Conservation (phyloP, 1,140 invertebrate species). For the Capitella teleta region DNA sequence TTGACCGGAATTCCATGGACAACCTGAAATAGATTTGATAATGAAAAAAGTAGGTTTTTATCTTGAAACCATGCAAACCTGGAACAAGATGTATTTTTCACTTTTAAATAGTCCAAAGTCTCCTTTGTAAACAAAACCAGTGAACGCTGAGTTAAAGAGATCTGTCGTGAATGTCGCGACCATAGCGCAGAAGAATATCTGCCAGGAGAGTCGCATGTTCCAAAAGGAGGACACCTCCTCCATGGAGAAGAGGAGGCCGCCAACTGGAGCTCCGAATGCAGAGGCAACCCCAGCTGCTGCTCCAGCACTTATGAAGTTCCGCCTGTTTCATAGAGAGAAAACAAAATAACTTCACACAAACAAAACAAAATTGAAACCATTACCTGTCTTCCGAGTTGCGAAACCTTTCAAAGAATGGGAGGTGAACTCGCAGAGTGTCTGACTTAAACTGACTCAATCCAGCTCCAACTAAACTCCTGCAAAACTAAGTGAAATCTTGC, state of each 20-base stretch:
- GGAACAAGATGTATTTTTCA: conserved; percentile 35
- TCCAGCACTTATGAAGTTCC: conserved; percentile 95
- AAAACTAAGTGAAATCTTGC: conserved; percentile 4
- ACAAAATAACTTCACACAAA: background rate
- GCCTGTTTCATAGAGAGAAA: conserved; percentile 51
- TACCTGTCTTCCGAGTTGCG: conserved; percentile 40
- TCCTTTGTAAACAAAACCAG: conserved; percentile 35
- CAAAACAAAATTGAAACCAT: background rate
- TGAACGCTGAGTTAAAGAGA: conserved; percentile 41
- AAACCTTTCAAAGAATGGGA: conserved; percentile 39
- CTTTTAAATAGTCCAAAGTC: conserved; percentile 41
- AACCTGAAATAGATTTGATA: too few relatives aligned
- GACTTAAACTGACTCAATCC: conserved; percentile 40
- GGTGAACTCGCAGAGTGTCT: conserved; percentile 30
- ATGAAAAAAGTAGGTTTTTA: too few relatives aligned
- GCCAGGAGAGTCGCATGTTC: conserved; percentile 42
- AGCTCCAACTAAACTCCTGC: conserved; percentile 38
- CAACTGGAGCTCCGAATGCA: conserved; percentile 92
- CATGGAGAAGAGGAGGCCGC: conserved; percentile 90
- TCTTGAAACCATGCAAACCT: too few relatives aligned
- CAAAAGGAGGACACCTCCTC: conserved; percentile 64
- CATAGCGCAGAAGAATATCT: conserved; percentile 46
- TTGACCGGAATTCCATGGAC: conserved; percentile 34
- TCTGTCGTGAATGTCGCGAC: conserved; percentile 42
- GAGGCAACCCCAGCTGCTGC: conserved; percentile 89